phyloP scores from a whole-genome alignment of 1,140 invertebrate species.

The Drosophila albomicans region DNA sequence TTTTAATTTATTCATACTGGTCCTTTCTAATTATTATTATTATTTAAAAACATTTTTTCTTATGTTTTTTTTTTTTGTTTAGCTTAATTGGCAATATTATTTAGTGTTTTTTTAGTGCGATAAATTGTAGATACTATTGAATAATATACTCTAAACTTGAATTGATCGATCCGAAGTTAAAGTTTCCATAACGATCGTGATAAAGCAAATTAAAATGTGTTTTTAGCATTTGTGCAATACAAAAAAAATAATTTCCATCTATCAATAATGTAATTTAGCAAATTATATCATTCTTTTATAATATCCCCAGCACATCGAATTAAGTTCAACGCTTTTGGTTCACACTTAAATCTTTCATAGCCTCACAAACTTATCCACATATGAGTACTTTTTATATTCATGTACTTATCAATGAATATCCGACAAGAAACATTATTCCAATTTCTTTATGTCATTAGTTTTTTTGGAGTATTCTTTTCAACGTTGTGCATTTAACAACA shows the following conservation, averaged over 20 bases:
- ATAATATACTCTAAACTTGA: slow-evolving; percentile 25
- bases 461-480: neutral
- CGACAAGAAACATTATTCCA: slow-evolving; percentile 3
- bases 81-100: slow-evolving; percentile 26
- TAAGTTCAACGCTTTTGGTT: neutral
- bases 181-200: slow-evolving; percentile 29
- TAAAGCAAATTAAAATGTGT: slow-evolving; percentile 7
- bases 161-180: neutral
- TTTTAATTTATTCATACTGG: neutral
- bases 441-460: neutral
- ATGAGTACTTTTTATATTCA: neutral
- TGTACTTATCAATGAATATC: slow-evolving; percentile 18
- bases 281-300: neutral
- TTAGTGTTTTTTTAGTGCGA: slow-evolving; percentile 5
- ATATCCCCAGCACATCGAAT: slow-evolving; percentile 14
- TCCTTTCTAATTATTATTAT: slow-evolving; percentile 11
- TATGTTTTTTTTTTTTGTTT: neutral
- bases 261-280: slow-evolving; percentile 14
- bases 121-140: slow-evolving; percentile 39
- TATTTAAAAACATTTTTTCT: slow-evolving; percentile 4
- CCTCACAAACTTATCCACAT: slow-evolving; percentile 1
- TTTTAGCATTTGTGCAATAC: slow-evolving; percentile 25
- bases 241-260: slow-evolving; percentile 1
- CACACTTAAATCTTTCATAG: neutral
- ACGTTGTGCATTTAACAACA: neutral